Evolutionary conservation across 2,113 vertebrate species (phyloP).

Genomic region (Hyaena hyaena): DNA sequence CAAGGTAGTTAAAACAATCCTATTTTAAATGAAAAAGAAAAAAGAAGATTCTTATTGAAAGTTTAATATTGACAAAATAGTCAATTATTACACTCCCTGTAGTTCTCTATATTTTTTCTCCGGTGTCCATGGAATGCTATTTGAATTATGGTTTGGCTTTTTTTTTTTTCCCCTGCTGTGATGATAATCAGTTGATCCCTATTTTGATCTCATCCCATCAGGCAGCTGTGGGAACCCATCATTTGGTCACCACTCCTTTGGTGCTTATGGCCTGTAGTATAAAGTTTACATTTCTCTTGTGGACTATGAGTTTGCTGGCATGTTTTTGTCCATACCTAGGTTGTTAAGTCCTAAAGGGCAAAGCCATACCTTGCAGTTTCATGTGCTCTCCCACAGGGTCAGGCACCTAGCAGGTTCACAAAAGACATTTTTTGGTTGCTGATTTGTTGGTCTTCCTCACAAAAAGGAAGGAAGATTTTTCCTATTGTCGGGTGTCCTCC

Average conservation of each 20-base stretch:
- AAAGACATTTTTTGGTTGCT: not conserved
- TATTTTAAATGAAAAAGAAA: slow-evolving; percentile 58
- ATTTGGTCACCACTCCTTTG: slow-evolving; percentile 21
- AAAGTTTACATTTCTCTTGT: not conserved
- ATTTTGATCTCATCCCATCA: slow-evolving; percentile 10
- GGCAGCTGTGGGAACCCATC: slow-evolving; percentile 66
- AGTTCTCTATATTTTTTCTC: slow-evolving; percentile 9
- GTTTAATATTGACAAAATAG: slow-evolving; percentile 67
- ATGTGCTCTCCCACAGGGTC: not conserved
- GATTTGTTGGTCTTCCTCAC: not conserved
- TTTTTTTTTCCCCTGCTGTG: not conserved
- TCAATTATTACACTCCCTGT: not conserved
- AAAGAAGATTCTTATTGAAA: slow-evolving; percentile 56
- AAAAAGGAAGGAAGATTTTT: not conserved
- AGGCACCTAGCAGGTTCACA: not conserved
- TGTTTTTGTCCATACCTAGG: slow-evolving; percentile 26
- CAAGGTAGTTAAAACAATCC: slow-evolving; percentile 75
- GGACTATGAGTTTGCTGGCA: not conserved
- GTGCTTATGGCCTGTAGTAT: not conserved
- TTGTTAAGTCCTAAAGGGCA: not conserved
- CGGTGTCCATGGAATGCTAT: slow-evolving; percentile 52
- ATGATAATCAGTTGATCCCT: slow-evolving; percentile 66
- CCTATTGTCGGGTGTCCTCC: not conserved
- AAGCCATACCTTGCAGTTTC: not conserved
- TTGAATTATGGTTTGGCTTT: slow-evolving; percentile 31